A percentile compares a stretch with the other conserved stretches of the same genome.
Conservation (phyloP, 1,140 invertebrate genomes). For the Drosophila neocordata region DNA sequence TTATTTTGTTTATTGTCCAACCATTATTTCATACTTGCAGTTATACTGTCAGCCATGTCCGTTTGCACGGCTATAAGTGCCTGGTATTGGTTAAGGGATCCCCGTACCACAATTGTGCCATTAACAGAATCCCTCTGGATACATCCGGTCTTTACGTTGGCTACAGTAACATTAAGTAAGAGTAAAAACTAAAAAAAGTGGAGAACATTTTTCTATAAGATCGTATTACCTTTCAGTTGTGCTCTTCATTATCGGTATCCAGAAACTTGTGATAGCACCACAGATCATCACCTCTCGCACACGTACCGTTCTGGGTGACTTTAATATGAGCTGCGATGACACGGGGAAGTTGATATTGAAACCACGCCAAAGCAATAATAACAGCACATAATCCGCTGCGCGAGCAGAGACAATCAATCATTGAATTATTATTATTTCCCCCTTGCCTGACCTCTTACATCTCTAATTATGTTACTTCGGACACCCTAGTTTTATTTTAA, state of each 20-base stretch:
- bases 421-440: slow-evolving; percentile 28
- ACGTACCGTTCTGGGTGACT: slow-evolving; percentile 94
- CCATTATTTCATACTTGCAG: slow-evolving; percentile 83
- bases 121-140: slow-evolving; percentile 95
- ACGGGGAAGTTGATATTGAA: slow-evolving; percentile 95
- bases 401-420: slow-evolving; percentile 45
- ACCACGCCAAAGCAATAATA: slow-evolving; percentile 87
- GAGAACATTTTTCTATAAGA: background rate
- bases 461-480: slow-evolving; percentile 33
- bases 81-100: slow-evolving; percentile 97
- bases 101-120: slow-evolving; percentile 92
- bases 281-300: slow-evolving; percentile 97
- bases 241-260: slow-evolving; percentile 95
- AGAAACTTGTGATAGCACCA: slow-evolving; percentile 97
- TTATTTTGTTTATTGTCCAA: slow-evolving; percentile 22
- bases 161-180: slow-evolving; percentile 91
- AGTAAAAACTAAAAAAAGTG: background rate
- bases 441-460: background rate
- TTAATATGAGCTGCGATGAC: slow-evolving; percentile 99
- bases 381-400: slow-evolving; percentile 49
- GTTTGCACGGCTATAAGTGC: slow-evolving; percentile 95
- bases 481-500: slow-evolving; percentile 54
- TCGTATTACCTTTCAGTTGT: slow-evolving; percentile 86
- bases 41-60: slow-evolving; percentile 92
- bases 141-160: slow-evolving; percentile 98